Conservation (phyloP, 2,797 vertebrate genomes). For the Enteromius radiatus region DNA sequence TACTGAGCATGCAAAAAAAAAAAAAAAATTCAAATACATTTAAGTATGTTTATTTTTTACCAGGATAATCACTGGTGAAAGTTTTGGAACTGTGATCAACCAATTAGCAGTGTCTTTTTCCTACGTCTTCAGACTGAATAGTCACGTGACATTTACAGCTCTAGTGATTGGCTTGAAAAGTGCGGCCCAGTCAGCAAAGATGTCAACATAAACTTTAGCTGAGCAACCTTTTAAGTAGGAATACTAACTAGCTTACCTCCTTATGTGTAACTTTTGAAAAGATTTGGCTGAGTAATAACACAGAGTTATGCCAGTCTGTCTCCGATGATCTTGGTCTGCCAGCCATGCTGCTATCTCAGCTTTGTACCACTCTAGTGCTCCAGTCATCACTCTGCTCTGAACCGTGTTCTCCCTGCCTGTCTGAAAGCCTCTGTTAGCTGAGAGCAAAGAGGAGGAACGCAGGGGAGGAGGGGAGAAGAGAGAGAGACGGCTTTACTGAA, state of each 20-base stretch:
- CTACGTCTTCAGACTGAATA: neutral
- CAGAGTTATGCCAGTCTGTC: neutral
- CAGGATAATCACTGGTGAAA: neutral
- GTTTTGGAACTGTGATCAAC: neutral
- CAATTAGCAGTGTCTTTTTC: neutral
- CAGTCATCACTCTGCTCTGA: neutral
- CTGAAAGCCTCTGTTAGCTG: constrained; percentile 26
- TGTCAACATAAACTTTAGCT: neutral
- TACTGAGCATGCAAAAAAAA: no score
- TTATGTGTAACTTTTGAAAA: neutral
- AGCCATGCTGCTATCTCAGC: neutral
- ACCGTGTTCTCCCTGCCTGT: constrained; percentile 15
- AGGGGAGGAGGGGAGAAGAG: constrained; percentile 35
- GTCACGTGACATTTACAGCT: constrained; percentile 4
- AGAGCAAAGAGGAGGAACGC: constrained; percentile 40
- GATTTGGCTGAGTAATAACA: neutral
- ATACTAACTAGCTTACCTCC: neutral
- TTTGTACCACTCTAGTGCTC: neutral
- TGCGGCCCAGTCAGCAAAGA: neutral
- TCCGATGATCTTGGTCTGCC: neutral
- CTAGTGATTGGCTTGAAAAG: neutral
- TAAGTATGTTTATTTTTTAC: no score
- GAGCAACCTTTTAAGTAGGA: neutral
- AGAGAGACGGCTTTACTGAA: constrained; percentile 52
- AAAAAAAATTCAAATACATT: no score